Evolutionary conservation across 2,113 vertebrate species (phyloP), one percentile per base, ranked within the genome.

Genomic region (Melanocharis versteri): DNA sequence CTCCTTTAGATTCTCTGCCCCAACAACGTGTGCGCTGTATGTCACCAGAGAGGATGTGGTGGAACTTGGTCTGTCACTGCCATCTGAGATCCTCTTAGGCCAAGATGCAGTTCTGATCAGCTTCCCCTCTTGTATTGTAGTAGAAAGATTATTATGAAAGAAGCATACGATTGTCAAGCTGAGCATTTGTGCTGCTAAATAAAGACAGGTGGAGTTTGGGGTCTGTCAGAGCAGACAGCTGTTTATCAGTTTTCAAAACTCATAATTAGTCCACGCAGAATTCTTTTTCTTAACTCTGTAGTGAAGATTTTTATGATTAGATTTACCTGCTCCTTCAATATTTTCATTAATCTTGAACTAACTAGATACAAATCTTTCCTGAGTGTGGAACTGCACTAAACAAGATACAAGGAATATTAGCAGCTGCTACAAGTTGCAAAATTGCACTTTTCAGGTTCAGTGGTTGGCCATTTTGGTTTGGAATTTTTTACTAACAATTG

Each of bases 101-200:
- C 61, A 42, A 64, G 10, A 47, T 57, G 26, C 40, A 56, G 2
- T 58, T 82, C 44, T 51, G 37, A 64, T 58, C n/a, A 54, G 13
- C 37, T 27, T 65, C 40, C 10, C 35, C 14, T 69, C 73, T 70
- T 72, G 7, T 54, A 0, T 7, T 70, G 56, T 27, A 66, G 23
- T 61, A 61, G 44, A 35, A 58, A 10, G 30, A 27, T 15, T 18
- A 2, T 39, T 69, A 26, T 20, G 62, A 61, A 82, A 62, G 62
- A 57, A 45, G 19, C 31, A 33, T 61, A 4, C 0, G 0, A 3
- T 66, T 2, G 2, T 62, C 39, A 81, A 24, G 42, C 33, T 51
- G 65, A 64, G 39, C 9, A 39, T 24, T 33, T 39, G 4, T 35
- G 24, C 26, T 13, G 1, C 47, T 83, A 73, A 58, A 66, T 81